Evolutionary conservation across 35 echinoderm and acorn worm genomes (phyloP).

Genomic region (Acanthaster planci): DNA sequence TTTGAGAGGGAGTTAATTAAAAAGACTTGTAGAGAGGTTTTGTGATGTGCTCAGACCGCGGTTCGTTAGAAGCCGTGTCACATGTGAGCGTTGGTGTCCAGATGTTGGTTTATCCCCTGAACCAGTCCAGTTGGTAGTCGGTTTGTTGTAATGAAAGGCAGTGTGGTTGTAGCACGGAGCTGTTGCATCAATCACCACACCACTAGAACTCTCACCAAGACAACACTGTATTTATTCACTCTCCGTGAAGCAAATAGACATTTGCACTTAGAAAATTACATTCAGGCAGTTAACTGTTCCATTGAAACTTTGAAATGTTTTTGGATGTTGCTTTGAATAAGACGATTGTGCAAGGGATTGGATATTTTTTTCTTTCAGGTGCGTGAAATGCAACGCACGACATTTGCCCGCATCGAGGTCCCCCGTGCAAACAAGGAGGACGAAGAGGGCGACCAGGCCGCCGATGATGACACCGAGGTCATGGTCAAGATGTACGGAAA

Average conservation of each 20-base stretch:
- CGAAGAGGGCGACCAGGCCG: conserved; percentile 41
- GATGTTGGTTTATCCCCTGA: too few species aligned
- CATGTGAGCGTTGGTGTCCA: too few species aligned
- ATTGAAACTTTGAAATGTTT: background rate
- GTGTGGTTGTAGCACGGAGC: too few species aligned
- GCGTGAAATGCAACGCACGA: conserved; percentile 79
- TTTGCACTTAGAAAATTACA: background rate
- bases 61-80: too few species aligned
- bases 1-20: too few species aligned
- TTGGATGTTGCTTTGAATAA: background rate
- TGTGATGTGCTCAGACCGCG: too few species aligned
- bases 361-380: conserved; percentile 50
- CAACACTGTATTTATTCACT: too few species aligned
- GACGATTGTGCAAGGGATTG: background rate
- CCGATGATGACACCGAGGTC: conserved; percentile 62
- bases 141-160: too few species aligned
- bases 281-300: background rate
- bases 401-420: conserved; percentile 82
- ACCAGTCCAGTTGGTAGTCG: too few species aligned
- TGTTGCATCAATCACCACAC: too few species aligned
- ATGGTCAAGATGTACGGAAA: conserved; percentile 84
- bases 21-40: too few species aligned
- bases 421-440: conserved; percentile 58
- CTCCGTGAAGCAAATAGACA: background rate
- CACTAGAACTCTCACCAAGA: too few species aligned